Evolutionary conservation across 2,113 vertebrate genomes (phyloP).

Genomic region (Rattus rattus): DNA sequence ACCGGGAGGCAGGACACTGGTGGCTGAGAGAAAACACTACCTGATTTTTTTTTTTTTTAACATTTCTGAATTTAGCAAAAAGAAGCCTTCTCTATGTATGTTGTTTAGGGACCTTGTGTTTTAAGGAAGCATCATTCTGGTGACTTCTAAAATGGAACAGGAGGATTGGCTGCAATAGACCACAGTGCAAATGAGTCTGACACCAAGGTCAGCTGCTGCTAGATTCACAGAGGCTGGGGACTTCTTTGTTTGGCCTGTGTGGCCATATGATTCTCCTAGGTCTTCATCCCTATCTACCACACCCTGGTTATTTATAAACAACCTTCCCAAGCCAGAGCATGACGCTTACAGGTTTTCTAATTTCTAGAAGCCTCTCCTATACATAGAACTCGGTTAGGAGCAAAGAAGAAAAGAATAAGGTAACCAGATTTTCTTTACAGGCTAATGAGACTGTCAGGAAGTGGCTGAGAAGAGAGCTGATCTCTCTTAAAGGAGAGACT

Average conservation of each 20-base stretch:
- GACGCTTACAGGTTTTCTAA: neutral
- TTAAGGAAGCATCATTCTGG: neutral
- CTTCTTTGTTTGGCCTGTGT: neutral
- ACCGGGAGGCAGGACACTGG: neutral
- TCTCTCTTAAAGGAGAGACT: conserved; percentile 55
- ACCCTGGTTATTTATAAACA: neutral
- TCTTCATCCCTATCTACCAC: neutral
- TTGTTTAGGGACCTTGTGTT: neutral
- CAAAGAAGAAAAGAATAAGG: conserved; percentile 50
- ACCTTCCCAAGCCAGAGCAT: neutral
- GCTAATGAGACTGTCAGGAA: conserved; percentile 74
- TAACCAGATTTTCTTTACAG: conserved; percentile 69
- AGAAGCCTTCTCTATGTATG: neutral
- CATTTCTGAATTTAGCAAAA: neutral
- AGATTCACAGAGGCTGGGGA: too few relatives aligned
- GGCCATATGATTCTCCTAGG: neutral
- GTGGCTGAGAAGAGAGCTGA: conserved; percentile 19
- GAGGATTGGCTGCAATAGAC: neutral
- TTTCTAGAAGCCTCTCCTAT: conserved; percentile 59
- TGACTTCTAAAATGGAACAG: neutral
- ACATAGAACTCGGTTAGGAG: conserved; percentile 46
- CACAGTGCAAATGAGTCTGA: neutral
- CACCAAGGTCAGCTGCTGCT: neutral
- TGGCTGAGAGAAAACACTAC: neutral
- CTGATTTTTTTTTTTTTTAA: neutral